Base-by-base conservation (phyloP, 1,140 invertebrate species). In the Proales similis region DNA sequence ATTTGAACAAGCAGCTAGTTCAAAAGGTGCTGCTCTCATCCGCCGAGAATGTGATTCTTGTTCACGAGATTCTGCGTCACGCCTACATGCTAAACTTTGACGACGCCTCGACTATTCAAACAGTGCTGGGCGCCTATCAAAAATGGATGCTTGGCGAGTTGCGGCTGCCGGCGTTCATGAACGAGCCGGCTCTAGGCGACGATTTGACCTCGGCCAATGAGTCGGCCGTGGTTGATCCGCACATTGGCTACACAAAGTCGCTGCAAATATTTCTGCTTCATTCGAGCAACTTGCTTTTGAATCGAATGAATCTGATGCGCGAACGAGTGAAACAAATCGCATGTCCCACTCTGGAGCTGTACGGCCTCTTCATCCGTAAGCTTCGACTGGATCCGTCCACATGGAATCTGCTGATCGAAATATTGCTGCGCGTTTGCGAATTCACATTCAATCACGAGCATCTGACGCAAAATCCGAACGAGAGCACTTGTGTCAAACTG, bases 31-130 rank as follows among this genome's bases (percentile, higher is more conserved):
- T 96, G 4, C 92, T 88, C 70, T 85, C 86, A 26, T 85, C 81
- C 47, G 80, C 90, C 43, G 87, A 90, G 64, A 93, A 96, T 72
- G 84, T 96, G 3, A 90, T 95, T 77, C 88, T 96, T 74, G 83
- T 93, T 29, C 87, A 94, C 70, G 91, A 95, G 77, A 80, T 94
- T 26, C 88, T 94, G 68, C 81, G 90, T 48, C 90, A 95, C 76
- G 74, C 24, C 1, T 57, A 57, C 45, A 42, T 57, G 39, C 22
- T 57, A 11, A 73, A 63, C 24, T 30, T 57, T 57, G 51, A 57
- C 48, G 66, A 57, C 9, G 19, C 14, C 6, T 53, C 48, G 3
- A 43, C 30, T 14, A 20, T 66, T 63, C 33, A 24, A 42, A 12
- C 33, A 30, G 38, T 48, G 38, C 32, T 65, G 17, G 47, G 57